Conservation (phyloP, 2,797 vertebrate genomes). For the Epinephelus coioides region DNA sequence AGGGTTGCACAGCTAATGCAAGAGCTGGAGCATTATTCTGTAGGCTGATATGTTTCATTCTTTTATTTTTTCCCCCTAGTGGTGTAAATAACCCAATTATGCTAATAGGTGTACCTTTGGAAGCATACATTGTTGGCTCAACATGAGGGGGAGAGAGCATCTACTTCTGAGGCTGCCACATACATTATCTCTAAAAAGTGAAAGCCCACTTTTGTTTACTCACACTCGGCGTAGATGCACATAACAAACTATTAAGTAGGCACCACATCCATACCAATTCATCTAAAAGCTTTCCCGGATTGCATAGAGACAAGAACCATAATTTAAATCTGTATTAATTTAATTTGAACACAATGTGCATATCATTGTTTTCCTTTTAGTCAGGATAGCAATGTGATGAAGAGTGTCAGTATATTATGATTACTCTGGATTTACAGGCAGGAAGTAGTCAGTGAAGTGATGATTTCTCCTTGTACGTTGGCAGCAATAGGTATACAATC, state of each 20-base stretch:
- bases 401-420: not conserved
- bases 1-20: conserved; percentile 60
- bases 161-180: conserved; percentile 44
- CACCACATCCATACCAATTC: conserved; percentile 20
- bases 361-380: conserved; percentile 14
- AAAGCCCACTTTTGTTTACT: conserved; percentile 45
- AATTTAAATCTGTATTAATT: conserved; percentile 9
- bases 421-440: not conserved
- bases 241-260: conserved; percentile 30
- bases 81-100: conserved; percentile 68
- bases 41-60: conserved; percentile 55
- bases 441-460: not conserved
- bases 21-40: conserved; percentile 58
- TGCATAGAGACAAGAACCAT: conserved; percentile 4
- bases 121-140: conserved; percentile 55
- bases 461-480: not conserved
- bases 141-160: conserved; percentile 40
- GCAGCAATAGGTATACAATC: not conserved
- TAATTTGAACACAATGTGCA: not conserved
- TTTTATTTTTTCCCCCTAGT: conserved; percentile 41
- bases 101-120: conserved; percentile 62
- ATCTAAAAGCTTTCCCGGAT: conserved; percentile 31
- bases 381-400: not conserved
- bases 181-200: conserved; percentile 48
- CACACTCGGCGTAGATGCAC: conserved; percentile 1